Evolutionary conservation across 2,113 vertebrate genomes (phyloP).

Genomic region (Grallaria varia): DNA sequence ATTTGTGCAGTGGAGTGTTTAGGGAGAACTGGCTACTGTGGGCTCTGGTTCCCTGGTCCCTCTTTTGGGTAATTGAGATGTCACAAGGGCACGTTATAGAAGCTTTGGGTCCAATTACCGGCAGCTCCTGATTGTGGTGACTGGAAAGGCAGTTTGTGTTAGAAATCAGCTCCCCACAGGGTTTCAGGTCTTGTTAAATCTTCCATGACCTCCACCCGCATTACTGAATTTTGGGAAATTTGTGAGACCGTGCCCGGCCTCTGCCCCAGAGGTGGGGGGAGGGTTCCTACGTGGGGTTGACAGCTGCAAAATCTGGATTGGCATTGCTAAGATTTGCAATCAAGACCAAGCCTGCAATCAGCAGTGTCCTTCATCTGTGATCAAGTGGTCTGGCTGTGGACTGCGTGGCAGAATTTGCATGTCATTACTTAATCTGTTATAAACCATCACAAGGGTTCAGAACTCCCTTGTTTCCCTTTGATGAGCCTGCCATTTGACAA

Average conservation of each 20-base stretch:
- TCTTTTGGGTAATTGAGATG: neutral
- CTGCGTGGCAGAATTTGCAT: conserved; percentile 8
- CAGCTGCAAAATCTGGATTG: neutral
- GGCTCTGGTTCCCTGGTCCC: neutral
- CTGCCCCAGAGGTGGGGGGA: neutral
- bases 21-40: neutral
- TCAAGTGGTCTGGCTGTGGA: conserved; percentile 17
- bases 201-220: neutral
- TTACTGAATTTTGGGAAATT: neutral
- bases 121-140: neutral
- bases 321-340: conserved; percentile 1
- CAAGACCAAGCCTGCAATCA: conserved; percentile 30
- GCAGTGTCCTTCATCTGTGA: neutral
- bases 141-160: neutral
- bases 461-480: conserved; percentile 9
- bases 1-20: neutral
- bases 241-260: neutral
- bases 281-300: neutral
- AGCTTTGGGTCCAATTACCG: neutral
- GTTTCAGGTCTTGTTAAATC: neutral
- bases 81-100: neutral
- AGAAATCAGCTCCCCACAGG: neutral
- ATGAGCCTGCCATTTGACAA: conserved; percentile 27
- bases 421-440: conserved; percentile 45
- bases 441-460: neutral